phyloP scores from a whole-genome alignment of 2,888 invertebrate genomes.

The Cinara cedri region DNA sequence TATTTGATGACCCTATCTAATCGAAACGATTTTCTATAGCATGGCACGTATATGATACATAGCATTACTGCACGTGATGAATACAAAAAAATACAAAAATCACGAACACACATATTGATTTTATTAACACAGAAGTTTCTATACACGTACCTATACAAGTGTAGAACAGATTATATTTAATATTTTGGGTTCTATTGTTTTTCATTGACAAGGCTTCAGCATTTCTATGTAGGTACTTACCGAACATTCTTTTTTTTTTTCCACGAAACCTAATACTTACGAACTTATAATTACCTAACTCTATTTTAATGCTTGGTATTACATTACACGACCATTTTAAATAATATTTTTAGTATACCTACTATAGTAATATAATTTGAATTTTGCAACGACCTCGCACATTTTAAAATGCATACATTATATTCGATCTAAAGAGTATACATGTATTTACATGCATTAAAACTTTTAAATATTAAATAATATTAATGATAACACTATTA shows the following conservation, averaged over 20 bases:
- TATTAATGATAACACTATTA: too few relatives aligned
- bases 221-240: conserved; percentile 1
- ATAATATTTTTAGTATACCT: background rate
- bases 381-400: background rate
- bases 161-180: conserved; percentile 5
- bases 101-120: background rate
- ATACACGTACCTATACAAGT: background rate
- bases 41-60: background rate
- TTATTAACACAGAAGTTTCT: background rate
- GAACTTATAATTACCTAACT: conserved; percentile 21
- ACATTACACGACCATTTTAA: conserved; percentile 26
- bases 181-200: conserved; percentile 25
- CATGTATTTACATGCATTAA: too few relatives aligned
- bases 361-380: background rate
- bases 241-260: conserved; percentile 3
- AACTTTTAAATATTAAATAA: too few relatives aligned
- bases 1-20: background rate
- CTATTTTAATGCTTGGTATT: conserved; percentile 19
- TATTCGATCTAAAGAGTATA: too few relatives aligned
- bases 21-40: background rate
- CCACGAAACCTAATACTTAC: conserved; percentile 11
- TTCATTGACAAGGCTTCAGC: conserved; percentile 33
- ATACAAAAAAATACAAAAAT: background rate
- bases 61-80: background rate
- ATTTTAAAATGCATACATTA: too few relatives aligned